Conservation (phyloP, 2,113 vertebrate genomes). For the Rhinoptilus africanus region DNA sequence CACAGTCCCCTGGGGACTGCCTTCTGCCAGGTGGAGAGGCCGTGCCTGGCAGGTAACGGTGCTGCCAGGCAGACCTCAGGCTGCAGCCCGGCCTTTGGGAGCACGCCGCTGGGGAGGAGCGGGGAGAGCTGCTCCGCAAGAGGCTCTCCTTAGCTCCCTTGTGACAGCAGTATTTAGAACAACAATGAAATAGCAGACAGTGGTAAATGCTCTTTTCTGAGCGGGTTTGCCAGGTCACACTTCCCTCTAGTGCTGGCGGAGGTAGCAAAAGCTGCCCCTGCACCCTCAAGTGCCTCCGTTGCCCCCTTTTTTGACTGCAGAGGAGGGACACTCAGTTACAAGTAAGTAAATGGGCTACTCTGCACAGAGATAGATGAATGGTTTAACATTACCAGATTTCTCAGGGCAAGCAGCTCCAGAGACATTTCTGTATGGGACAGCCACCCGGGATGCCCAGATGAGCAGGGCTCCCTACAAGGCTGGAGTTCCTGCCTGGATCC, state of each 20-base stretch:
- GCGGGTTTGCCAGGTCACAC: neutral
- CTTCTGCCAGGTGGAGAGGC: neutral
- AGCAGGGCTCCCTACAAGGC: neutral
- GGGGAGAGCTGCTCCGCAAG: accelerated
- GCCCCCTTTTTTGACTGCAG: neutral
- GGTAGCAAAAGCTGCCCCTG: neutral
- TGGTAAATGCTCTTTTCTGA: neutral
- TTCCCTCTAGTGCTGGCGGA: neutral
- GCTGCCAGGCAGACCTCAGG: neutral
- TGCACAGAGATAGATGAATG: accelerated
- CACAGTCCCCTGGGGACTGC: too few species aligned
- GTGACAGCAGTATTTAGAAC: accelerated
- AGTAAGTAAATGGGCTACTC: accelerated
- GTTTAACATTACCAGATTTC: accelerated
- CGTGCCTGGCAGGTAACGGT: neutral
- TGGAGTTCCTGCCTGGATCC: neutral
- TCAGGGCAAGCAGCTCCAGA: neutral
- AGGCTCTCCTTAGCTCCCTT: accelerated
- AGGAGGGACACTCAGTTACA: accelerated
- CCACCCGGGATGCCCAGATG: accelerated
- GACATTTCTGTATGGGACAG: accelerated
- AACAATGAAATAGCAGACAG: accelerated
- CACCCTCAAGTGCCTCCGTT: neutral
- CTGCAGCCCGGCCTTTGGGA: neutral
- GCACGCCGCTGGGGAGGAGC: accelerated